phyloP scores from a whole-genome alignment of 2,113 vertebrate genomes.

The Scytalopus superciliaris region DNA sequence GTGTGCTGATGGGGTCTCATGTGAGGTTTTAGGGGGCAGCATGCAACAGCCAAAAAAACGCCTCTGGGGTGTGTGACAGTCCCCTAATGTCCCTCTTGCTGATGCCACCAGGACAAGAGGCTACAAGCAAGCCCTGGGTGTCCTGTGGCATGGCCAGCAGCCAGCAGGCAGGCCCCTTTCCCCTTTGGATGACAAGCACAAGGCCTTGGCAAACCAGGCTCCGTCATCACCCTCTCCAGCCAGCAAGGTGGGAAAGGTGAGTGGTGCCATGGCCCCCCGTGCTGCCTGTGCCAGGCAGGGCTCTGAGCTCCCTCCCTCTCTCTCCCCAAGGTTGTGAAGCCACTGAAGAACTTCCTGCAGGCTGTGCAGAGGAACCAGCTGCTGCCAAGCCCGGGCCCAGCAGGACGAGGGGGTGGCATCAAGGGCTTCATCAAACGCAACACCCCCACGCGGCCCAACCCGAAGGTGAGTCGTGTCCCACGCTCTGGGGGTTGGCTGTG shows the following conservation, averaged over 20 bases:
- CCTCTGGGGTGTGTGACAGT: neutral
- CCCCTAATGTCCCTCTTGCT: neutral
- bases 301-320: neutral
- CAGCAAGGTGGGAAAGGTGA: conserved; percentile 86
- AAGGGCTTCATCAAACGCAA: conserved; percentile 87
- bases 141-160: neutral
- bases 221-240: conserved; percentile 74
- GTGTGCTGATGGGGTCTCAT: neutral
- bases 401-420: conserved; percentile 69
- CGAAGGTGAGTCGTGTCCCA: conserved; percentile 74
- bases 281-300: neutral
- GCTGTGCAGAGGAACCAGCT: conserved; percentile 88
- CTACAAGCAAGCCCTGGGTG: conserved; percentile 63
- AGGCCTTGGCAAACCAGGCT: conserved; percentile 69
- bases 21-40: neutral
- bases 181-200: conserved; percentile 28
- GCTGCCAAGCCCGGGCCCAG: conserved; percentile 77
- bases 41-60: too few species aligned
- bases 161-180: neutral
- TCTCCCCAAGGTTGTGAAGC: conserved; percentile 76
- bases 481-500: neutral
- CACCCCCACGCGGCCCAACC: conserved; percentile 76
- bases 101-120: conserved; percentile 58
- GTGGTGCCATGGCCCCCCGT: neutral
- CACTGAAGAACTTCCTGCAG: conserved; percentile 87